Base-by-base conservation (phyloP, 2,888 invertebrate species). In the Glyphotaelius pellucidus region DNA sequence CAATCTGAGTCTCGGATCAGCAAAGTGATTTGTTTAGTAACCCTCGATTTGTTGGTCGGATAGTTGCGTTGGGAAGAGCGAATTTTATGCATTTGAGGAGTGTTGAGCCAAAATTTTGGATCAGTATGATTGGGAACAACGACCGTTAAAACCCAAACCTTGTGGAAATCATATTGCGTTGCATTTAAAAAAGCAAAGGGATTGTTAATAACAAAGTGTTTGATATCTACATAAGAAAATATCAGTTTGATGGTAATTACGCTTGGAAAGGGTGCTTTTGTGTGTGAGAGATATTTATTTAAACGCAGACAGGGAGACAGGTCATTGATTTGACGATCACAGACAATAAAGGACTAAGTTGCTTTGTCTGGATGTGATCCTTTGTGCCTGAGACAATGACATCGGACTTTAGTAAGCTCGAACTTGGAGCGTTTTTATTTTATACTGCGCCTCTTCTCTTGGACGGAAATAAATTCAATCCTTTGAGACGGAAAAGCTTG, bases 381-480 rank as follows among this genome's bases (percentile, higher is more conserved):
- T 83, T 35, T 83, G 83, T 83, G 35, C 32, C 19, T 19, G 32
- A 32, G 83, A 83, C 83, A 83, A 83, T 83, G 83, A 83, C 83
- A 83, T 83, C 25, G 25, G 67, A n/a, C 67, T 25, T 67, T 35
- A 15, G 19, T 14, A 83, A 35, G 7, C n/a, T 19, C 83, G 31
- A 52, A 67, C 67, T n/a, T 67, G 25, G 67, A 35, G 25, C 35
- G 15, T 83, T 35, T 86, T 42, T 19, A 47, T 86, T 42, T 12
- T 25, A 5, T 11, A n/a, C 11, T 35, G n/a, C 42, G 47, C 15
- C 14, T 86, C 25, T 38, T 86, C 12, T 25, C 67, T 25, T 7
- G 67, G 25, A 67, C 67, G 2, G 67, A 67, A 67, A 67, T 67
- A 67, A n/a, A 25, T 67, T 67, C 4, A 67, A 67, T 67, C 52